These are phyloP conservation scores for Priocnemis perturbator DNA, from an alignment of 2,888 invertebrate genomes.

Conservation along the genomic window DNA sequence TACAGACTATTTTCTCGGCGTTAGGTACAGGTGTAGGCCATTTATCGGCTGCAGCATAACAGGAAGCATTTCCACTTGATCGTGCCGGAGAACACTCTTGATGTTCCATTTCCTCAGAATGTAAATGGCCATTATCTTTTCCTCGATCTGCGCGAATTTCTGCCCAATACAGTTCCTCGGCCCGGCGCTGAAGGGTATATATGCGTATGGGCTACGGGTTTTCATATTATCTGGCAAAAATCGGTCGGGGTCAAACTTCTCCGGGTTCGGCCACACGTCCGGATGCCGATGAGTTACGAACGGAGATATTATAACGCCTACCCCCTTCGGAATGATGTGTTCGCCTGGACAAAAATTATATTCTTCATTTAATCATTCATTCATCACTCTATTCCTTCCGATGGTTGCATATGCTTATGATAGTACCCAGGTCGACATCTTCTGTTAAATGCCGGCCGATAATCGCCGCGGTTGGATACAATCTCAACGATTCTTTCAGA, in stretches of 20 bases:
- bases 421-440: conserved; percentile 74
- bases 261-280: conserved; percentile 76
- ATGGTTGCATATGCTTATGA: too few species aligned
- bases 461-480: conserved; percentile 78
- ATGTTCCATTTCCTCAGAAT: neutral
- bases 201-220: conserved; percentile 62
- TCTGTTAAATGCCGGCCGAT: conserved; percentile 74
- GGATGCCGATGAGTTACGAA: conserved; percentile 75
- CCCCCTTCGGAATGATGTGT: conserved; percentile 72
- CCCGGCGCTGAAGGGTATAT: conserved; percentile 68
- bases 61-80: too few species aligned
- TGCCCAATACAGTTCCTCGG: conserved; percentile 69
- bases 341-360: conserved; percentile 61
- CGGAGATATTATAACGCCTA: conserved; percentile 69
- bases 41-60: too few species aligned
- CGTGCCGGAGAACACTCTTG: neutral
- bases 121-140: conserved; percentile 23
- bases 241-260: conserved; percentile 74
- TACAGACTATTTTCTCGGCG: too few species aligned
- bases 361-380: too few species aligned
- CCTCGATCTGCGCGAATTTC: conserved; percentile 57
- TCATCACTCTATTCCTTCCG: too few species aligned
- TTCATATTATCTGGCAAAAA: conserved; percentile 68
- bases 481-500: conserved; percentile 78
- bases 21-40: too few species aligned